These are phyloP conservation scores for Miichthys miiuy DNA, from an alignment of 2,797 vertebrate species.

Conservation along the genomic window DNA sequence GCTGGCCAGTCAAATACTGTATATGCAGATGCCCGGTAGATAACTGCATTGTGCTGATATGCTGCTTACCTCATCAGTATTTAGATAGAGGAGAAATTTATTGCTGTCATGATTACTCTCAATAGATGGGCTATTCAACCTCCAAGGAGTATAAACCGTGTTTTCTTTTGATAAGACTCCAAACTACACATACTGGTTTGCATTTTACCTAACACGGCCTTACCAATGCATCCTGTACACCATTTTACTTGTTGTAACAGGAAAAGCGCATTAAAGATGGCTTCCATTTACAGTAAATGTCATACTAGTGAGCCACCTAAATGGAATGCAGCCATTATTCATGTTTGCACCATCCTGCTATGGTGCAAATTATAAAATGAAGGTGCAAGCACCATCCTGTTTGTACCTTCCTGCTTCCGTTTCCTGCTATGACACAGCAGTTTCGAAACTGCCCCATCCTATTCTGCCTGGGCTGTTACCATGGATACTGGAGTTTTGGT, in stretches of 20 bases:
- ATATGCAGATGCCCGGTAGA: slow-evolving; percentile 16
- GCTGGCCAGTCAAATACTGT: slow-evolving; percentile 5
- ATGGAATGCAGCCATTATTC: not conserved
- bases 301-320: not conserved
- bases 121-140: not conserved
- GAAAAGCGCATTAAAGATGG: slow-evolving; percentile 1
- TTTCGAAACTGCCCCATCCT: not conserved
- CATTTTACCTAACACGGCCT: not conserved
- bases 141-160: slow-evolving; percentile 13
- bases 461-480: slow-evolving; percentile 8
- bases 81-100: slow-evolving; percentile 5
- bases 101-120: slow-evolving; percentile 20
- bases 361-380: no score
- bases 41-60: slow-evolving; percentile 27
- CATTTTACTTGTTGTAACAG: not conserved
- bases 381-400: no score
- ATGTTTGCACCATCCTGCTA: not conserved
- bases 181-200: slow-evolving; percentile 24
- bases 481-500: slow-evolving; percentile 36
- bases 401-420: not conserved
- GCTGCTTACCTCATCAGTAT: slow-evolving; percentile 18
- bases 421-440: slow-evolving; percentile 2
- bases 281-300: not conserved
- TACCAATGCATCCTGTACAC: not conserved
- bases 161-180: slow-evolving; percentile 40